Conservation (phyloP, 2,113 vertebrate genomes). For the Oostethus manadensis region DNA sequence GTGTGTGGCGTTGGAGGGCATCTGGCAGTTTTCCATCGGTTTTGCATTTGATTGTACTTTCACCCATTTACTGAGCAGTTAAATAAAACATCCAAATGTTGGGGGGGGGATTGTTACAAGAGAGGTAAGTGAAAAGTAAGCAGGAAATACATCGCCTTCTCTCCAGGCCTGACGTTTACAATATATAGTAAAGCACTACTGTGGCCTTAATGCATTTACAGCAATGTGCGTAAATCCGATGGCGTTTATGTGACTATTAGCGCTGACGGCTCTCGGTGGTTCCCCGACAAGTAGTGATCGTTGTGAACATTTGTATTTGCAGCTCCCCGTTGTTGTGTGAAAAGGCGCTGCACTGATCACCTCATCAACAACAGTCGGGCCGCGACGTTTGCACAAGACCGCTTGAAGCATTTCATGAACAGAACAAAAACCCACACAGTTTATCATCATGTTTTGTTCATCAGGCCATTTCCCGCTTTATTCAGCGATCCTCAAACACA, state of each 20-base stretch:
- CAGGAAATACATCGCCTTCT: neutral
- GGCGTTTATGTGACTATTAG: slow-evolving; percentile 42
- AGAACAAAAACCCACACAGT: too few relatives aligned
- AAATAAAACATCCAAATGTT: neutral
- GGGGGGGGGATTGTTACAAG: neutral
- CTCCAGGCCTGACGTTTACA: neutral
- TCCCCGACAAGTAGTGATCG: too few relatives aligned
- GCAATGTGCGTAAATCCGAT: slow-evolving; percentile 37
- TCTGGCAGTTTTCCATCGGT: neutral
- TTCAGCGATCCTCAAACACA: too few relatives aligned
- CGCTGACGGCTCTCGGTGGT: slow-evolving; percentile 5
- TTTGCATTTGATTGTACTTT: neutral
- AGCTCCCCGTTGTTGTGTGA: too few relatives aligned
- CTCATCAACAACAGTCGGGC: too few relatives aligned
- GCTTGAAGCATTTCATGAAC: too few relatives aligned
- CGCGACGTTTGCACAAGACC: too few relatives aligned
- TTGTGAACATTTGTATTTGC: too few relatives aligned
- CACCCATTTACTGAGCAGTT: neutral
- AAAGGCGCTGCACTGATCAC: too few relatives aligned
- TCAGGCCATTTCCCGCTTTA: too few relatives aligned
- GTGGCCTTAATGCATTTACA: slow-evolving; percentile 11
- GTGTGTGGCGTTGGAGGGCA: neutral
- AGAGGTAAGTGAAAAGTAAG: slow-evolving; percentile 5
- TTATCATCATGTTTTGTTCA: too few relatives aligned
- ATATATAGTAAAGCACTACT: neutral